These are phyloP conservation scores for Xestoiulus laeticollis DNA, from an alignment of 2,888 invertebrate genomes.

Conservation along the genomic window DNA sequence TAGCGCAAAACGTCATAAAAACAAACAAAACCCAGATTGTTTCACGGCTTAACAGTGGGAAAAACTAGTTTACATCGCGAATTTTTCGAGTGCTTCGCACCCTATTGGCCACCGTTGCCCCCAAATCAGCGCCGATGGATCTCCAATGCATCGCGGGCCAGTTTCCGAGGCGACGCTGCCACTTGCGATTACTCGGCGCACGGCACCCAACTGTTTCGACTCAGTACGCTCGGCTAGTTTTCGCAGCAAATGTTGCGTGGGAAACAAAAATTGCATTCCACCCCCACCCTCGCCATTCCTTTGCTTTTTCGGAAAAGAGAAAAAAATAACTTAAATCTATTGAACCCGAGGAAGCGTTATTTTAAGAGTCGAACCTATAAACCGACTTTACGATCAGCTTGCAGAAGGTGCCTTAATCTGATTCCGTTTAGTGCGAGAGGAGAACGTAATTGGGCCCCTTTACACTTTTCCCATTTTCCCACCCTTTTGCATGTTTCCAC, in stretches of 20 bases:
- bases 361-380: neutral
- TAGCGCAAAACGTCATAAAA: too few relatives aligned
- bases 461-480: too few relatives aligned
- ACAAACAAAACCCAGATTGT: too few relatives aligned
- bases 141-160: neutral
- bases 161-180: neutral
- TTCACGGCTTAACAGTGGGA: too few relatives aligned
- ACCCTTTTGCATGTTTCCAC: too few relatives aligned
- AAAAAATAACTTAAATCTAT: neutral
- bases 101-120: neutral
- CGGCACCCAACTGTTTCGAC: neutral
- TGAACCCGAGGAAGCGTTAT: neutral
- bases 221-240: conserved; percentile 7
- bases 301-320: neutral
- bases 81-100: neutral
- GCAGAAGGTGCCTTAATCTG: neutral
- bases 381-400: neutral
- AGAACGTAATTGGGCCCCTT: neutral
- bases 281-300: neutral
- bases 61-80: too few relatives aligned
- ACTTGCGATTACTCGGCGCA: neutral
- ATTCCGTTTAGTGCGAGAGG: conserved; percentile 17
- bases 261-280: conserved; percentile 10
- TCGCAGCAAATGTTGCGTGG: conserved; percentile 7
- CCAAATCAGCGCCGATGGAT: neutral